Conservation (phyloP, 2,797 vertebrate genomes). For the Sebastes minor region DNA sequence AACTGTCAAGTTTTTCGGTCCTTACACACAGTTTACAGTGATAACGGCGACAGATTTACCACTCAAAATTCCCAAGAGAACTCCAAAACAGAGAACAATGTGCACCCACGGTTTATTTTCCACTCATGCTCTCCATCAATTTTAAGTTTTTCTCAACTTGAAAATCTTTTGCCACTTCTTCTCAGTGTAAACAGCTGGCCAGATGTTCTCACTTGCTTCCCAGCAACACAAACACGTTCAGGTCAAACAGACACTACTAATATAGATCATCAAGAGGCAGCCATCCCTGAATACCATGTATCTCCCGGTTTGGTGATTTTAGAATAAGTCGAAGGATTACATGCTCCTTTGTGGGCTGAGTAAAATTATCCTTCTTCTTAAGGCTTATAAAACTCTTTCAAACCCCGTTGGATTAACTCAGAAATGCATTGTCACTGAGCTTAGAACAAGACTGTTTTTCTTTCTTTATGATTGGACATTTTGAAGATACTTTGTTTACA, state of each 20-base stretch:
- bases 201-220: conserved; percentile 49
- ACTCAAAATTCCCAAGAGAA: background rate
- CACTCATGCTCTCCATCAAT: background rate
- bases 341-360: conserved; percentile 23
- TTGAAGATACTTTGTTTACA: background rate
- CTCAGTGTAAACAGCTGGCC: conserved; percentile 48
- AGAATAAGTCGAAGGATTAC: conserved; percentile 39
- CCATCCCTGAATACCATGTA: background rate
- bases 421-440: conserved; percentile 14
- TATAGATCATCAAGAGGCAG: conserved; percentile 9
- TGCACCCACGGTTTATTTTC: background rate
- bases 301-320: conserved; percentile 12
- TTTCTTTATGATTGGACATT: conserved; percentile 5
- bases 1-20: background rate
- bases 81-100: background rate
- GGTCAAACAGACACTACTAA: conserved; percentile 19
- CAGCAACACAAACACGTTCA: conserved; percentile 45
- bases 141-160: conserved; percentile 27
- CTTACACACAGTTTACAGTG: background rate
- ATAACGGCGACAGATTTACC: background rate
- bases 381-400: conserved; percentile 20
- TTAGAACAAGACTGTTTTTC: conserved; percentile 2
- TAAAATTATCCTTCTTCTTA: conserved; percentile 31
- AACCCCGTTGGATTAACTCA: conserved; percentile 32
- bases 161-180: conserved; percentile 25